phyloP scores from a whole-genome alignment of 2,113 vertebrate genomes.

The Thunnus thynnus region DNA sequence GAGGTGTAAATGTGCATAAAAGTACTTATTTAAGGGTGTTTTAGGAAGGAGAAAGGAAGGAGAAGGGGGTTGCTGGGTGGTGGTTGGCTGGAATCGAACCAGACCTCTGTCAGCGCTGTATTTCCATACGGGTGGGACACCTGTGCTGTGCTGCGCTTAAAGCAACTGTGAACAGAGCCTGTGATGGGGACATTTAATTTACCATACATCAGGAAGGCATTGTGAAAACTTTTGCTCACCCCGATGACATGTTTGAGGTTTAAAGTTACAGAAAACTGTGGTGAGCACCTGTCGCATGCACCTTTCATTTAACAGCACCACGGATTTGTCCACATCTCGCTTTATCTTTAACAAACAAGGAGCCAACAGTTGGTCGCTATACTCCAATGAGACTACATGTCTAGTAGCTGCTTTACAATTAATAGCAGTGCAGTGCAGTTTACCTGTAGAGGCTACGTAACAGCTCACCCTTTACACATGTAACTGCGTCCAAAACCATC shows the following conservation, averaged over 20 bases:
- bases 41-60: constrained; percentile 8
- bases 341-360: not conserved
- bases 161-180: not conserved
- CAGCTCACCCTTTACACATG: too few species aligned
- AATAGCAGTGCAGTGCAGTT: too few species aligned
- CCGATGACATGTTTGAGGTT: not conserved
- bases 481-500: too few species aligned
- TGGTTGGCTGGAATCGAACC: not conserved
- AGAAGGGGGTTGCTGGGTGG: constrained; percentile 20
- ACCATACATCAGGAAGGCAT: not conserved
- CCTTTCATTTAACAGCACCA: not conserved
- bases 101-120: not conserved
- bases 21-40: constrained; percentile 11
- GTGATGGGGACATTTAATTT: not conserved
- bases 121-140: too few species aligned
- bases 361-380: not conserved
- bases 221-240: not conserved
- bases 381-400: too few species aligned
- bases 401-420: too few species aligned
- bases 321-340: not conserved
- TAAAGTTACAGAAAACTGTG: too few species aligned
- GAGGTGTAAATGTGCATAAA: constrained; percentile 31
- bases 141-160: too few species aligned
- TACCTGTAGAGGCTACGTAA: too few species aligned
- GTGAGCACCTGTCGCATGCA: not conserved